Evolutionary conservation across 2,888 invertebrate genomes (phyloP), one percentile per base, ranked within the genome.

Genomic region (Aphidius colemani): DNA sequence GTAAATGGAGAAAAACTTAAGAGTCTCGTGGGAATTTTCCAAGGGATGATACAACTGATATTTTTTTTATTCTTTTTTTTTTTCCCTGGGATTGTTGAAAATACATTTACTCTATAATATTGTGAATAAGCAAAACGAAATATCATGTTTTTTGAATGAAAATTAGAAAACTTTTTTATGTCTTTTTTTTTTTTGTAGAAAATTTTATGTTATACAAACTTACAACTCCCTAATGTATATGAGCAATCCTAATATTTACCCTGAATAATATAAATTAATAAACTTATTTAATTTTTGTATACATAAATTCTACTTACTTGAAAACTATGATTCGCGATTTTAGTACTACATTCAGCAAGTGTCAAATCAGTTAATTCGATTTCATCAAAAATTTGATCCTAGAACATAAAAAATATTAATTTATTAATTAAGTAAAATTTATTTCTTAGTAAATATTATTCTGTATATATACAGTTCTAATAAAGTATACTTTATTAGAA

Each of bases 351-450:
- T 86, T 94, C 94, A 68, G 94, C 93, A 79, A 91, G 91, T 78
- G 91, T 93, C 73, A 93, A 86, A 85, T 93, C 91, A 73, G 90
- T 90, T 82, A 94, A 85, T 79, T 92, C 93, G 83, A 91, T 92
- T 83, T 94, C 94, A 85, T 94, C 93, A 88, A 93, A 94, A 76
- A 94, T 88, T 84, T 90, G 90, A 83, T 91, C 91, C 94, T 94
- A 18, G 88, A 7, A 90, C 89, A 74, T 83, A 83, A n/a, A 41
- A 61, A 56, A 39, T 48, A 10, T 11, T 13, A 3, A 48, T 11
- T 48, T 10, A 53, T 18, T 18, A 18, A 18, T 18, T 18, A 18
- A 18, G 2, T 18, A 1, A 18, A 18, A 18, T 18, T 18, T 18
- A 1, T 18, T 18, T 18, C 2, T 18, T 18, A 18, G 13, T 18